phyloP scores from a whole-genome alignment of 2,888 invertebrate species.

The Ischnura elegans region DNA sequence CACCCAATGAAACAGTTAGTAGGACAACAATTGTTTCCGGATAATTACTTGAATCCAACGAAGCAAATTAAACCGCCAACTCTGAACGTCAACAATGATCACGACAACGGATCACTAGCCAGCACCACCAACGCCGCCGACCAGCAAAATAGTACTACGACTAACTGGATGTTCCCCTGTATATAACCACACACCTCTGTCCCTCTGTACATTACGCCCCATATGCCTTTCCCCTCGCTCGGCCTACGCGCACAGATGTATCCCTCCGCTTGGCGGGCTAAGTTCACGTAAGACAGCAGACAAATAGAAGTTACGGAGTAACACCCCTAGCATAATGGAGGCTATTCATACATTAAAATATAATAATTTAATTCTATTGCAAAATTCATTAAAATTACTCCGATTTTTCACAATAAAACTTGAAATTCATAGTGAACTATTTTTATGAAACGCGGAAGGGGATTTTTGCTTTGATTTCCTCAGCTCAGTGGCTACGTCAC shows the following conservation, averaged over 20 bases:
- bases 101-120: conserved; percentile 28
- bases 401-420: background rate
- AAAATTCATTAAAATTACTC: background rate
- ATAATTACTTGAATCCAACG: no score
- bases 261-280: conserved; percentile 58
- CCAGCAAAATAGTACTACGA: conserved; percentile 58
- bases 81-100: conserved; percentile 1
- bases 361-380: background rate
- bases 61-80: no score
- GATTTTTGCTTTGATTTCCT: background rate
- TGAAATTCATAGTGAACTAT: background rate
- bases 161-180: background rate
- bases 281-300: conserved; percentile 41
- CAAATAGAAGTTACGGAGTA: background rate
- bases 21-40: no score
- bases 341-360: background rate
- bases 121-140: background rate
- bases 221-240: background rate
- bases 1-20: background rate
- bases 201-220: no score
- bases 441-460: background rate
- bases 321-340: background rate
- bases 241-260: background rate
- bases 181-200: no score
- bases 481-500: conserved; percentile 4